phyloP scores from a whole-genome alignment of 2,888 invertebrate species.

The Rhorus exstirpatorius region DNA sequence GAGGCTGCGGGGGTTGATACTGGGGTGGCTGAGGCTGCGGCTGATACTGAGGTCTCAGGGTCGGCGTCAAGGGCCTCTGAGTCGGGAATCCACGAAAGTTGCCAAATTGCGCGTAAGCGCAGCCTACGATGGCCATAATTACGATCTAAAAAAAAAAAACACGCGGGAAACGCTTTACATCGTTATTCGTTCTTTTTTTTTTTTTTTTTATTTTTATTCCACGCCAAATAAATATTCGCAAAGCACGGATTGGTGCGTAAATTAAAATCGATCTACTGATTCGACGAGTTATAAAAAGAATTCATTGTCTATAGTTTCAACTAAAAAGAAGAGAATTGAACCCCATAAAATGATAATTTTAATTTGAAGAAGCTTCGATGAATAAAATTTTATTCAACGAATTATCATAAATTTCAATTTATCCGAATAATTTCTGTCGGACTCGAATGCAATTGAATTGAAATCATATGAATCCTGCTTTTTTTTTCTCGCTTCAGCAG shows the following conservation, averaged over 20 bases:
- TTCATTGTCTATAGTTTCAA: no score
- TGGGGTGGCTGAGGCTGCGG: conserved; percentile 61
- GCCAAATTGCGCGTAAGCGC: conserved; percentile 79
- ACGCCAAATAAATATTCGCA: not conserved
- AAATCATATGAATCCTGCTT: conserved; percentile 20
- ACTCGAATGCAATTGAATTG: not conserved
- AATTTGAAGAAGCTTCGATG: no score
- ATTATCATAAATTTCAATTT: no score
- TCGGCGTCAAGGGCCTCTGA: conserved; percentile 75
- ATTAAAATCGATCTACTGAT: not conserved
- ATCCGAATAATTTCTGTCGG: no score
- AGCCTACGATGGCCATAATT: conserved; percentile 77
- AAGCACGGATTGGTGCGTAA: not conserved
- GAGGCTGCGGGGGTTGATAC: conserved; percentile 63
- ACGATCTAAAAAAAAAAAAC: conserved; percentile 80
- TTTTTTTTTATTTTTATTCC: not conserved
- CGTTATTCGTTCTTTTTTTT: no score
- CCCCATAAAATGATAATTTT: no score
- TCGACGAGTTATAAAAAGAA: no score
- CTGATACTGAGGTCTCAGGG: conserved; percentile 77
- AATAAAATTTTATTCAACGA: no score
- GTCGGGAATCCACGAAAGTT: conserved; percentile 75
- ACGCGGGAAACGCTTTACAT: no score
- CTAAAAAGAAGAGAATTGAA: no score
- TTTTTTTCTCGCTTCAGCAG: conserved; percentile 22